A percentile compares a stretch with the other conserved stretches of the same genome.
These are phyloP conservation scores for Clarias macrocephalus DNA, from an alignment of 2,113 vertebrate species.

Conservation along the genomic window DNA sequence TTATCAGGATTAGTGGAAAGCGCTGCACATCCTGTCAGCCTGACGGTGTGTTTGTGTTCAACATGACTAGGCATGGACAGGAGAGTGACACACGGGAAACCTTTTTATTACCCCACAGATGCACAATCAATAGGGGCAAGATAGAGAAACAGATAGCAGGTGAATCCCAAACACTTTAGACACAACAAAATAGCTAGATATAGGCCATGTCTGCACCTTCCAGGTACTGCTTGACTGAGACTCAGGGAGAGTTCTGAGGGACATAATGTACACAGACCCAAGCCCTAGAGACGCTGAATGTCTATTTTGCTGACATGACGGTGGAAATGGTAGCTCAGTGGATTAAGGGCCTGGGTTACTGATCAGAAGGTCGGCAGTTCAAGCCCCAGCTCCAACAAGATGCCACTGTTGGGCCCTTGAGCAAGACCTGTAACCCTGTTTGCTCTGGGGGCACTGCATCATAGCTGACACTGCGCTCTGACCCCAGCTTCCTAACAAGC, in stretches of 20 bases:
- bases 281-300: neutral
- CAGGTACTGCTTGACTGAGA: neutral
- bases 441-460: too few species aligned
- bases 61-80: constrained; percentile 67
- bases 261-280: too few species aligned
- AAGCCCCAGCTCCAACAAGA: too few species aligned
- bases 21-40: constrained; percentile 49
- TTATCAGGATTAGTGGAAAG: neutral
- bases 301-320: neutral
- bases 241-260: neutral
- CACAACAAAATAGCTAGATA: constrained; percentile 16
- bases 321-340: too few species aligned
- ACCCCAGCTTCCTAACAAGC: too few species aligned
- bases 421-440: too few species aligned
- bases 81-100: constrained; percentile 73
- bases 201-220: neutral
- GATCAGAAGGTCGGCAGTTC: too few species aligned
- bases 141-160: constrained; percentile 33
- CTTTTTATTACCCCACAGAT: constrained; percentile 74
- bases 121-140: constrained; percentile 58
- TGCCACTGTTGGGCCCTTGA: too few species aligned
- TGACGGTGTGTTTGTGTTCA: constrained; percentile 64
- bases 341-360: too few species aligned
- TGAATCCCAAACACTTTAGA: constrained; percentile 13
- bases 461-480: too few species aligned